These are phyloP conservation scores for Coranthus polyacanthus DNA, from an alignment of 2,797 vertebrate species.

Conservation along the genomic window DNA sequence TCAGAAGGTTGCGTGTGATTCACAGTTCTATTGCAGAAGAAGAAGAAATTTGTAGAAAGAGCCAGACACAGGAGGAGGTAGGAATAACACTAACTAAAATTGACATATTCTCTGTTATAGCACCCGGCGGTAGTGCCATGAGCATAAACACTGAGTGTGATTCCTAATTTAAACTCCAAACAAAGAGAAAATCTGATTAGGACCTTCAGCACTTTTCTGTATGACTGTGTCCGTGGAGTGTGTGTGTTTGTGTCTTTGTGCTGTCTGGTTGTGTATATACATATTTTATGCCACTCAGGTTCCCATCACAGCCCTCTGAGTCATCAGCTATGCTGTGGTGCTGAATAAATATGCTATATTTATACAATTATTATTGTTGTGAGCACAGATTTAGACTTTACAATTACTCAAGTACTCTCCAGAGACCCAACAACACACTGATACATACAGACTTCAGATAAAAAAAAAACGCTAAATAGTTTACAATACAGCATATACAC, in stretches of 20 bases:
- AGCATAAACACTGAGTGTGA: constrained; percentile 42
- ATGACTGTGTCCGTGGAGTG: constrained; percentile 16
- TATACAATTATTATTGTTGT: constrained; percentile 55
- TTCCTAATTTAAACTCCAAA: constrained; percentile 44
- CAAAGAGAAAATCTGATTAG: constrained; percentile 49
- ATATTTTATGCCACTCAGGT: constrained; percentile 50
- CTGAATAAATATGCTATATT: constrained; percentile 70
- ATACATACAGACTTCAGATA: constrained; percentile 22
- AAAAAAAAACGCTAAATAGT: constrained; percentile 3
- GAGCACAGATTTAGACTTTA: constrained; percentile 48
- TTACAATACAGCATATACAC: background rate
- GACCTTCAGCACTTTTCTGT: constrained; percentile 24
- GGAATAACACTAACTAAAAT: too few relatives aligned
- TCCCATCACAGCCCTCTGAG: constrained; percentile 48
- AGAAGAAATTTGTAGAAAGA: too few relatives aligned
- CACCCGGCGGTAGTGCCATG: background rate
- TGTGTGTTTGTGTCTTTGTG: constrained; percentile 8
- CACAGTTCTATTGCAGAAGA: constrained; percentile 1
- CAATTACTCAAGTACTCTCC: constrained; percentile 41
- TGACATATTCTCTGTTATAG: constrained; percentile 21
- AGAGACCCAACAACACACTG: constrained; percentile 50
- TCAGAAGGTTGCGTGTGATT: background rate
- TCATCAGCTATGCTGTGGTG: constrained; percentile 50
- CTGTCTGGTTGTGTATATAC: constrained; percentile 25
- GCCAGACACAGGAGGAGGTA: constrained; percentile 34